A percentile compares a stretch with the other conserved stretches of the same genome.
Evolutionary conservation across 1,140 invertebrate genomes (phyloP).

Genomic region (Drosophila ogumai): DNA sequence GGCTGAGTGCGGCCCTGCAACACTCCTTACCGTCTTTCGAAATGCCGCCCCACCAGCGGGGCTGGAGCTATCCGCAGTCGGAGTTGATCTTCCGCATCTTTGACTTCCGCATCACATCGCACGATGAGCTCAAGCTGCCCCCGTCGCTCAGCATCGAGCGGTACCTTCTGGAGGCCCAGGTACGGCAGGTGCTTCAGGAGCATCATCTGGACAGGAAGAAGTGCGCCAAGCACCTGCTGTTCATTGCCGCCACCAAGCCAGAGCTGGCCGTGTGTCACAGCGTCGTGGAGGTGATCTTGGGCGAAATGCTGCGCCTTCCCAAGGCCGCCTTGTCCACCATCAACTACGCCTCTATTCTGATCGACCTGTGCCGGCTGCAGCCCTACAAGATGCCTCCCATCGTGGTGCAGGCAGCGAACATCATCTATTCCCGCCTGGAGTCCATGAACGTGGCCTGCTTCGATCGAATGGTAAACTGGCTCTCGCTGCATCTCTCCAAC

Average conservation of each 20-base stretch:
- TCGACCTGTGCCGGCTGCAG: constrained; percentile 98
- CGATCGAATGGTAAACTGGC: constrained; percentile 98
- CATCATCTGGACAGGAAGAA: constrained; percentile 95
- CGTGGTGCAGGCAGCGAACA: constrained; percentile 97
- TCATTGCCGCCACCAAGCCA: constrained; percentile 92
- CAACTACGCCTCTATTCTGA: constrained; percentile 96
- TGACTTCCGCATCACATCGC: constrained; percentile 94
- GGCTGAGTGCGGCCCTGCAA: constrained; percentile 96
- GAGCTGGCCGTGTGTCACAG: constrained; percentile 98
- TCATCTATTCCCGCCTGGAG: constrained; percentile 97
- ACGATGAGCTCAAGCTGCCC: constrained; percentile 91
- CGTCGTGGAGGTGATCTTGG: constrained; percentile 98
- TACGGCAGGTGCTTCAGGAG: constrained; percentile 95
- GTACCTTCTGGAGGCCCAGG: constrained; percentile 98
- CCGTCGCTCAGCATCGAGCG: constrained; percentile 98
- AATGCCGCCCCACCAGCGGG: constrained; percentile 92
- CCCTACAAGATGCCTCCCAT: constrained; percentile 98
- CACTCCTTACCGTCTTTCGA: constrained; percentile 95
- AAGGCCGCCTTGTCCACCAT: constrained; percentile 94
- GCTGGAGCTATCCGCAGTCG: constrained; percentile 94
- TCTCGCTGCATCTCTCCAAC: constrained; percentile 99
- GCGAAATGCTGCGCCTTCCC: constrained; percentile 96
- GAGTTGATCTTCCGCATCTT: constrained; percentile 97
- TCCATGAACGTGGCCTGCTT: constrained; percentile 98
- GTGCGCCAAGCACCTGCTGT: constrained; percentile 94